Conservation (phyloP, 2,888 invertebrate genomes). For the Seira musarum region DNA sequence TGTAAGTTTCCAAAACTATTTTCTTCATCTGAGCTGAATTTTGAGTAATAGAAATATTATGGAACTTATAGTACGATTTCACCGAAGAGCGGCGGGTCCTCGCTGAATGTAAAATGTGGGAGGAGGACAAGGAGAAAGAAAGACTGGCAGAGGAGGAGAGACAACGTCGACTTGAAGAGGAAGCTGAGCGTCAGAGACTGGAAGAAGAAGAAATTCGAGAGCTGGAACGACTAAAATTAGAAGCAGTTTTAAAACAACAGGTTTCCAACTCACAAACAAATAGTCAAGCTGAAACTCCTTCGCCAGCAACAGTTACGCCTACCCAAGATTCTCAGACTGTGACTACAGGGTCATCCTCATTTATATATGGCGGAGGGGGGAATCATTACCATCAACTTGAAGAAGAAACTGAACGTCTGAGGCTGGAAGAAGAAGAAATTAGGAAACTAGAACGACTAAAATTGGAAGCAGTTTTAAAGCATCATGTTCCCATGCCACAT, state of each 20-base stretch:
- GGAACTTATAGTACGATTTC: conserved; percentile 78
- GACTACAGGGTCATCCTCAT: conserved; percentile 15
- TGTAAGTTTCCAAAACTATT: conserved; percentile 51
- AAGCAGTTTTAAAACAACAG: conserved; percentile 76
- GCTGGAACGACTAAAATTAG: not conserved
- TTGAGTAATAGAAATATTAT: not conserved
- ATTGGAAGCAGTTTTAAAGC: conserved; percentile 74
- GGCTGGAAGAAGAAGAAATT: conserved; percentile 27
- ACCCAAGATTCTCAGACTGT: too few species aligned
- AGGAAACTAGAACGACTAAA: not conserved
- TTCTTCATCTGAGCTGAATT: not conserved
- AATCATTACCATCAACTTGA: conserved; percentile 27
- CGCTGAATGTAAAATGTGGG: conserved; percentile 80
- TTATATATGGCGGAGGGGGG: not conserved
- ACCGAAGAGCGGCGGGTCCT: conserved; percentile 82
- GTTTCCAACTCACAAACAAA: not conserved
- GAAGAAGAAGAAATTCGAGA: conserved; percentile 26
- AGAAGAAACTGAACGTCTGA: too few species aligned
- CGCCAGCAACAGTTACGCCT: too few species aligned
- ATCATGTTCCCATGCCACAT: conserved; percentile 27
- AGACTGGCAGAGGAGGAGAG: conserved; percentile 58
- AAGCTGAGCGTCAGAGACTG: conserved; percentile 1
- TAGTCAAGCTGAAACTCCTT: not conserved
- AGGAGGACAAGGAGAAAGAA: conserved; percentile 75
- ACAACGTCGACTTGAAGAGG: conserved; percentile 34